These are phyloP conservation scores for Bettongia penicillata DNA, from an alignment of 2,113 vertebrate genomes.

Conservation along the genomic window DNA sequence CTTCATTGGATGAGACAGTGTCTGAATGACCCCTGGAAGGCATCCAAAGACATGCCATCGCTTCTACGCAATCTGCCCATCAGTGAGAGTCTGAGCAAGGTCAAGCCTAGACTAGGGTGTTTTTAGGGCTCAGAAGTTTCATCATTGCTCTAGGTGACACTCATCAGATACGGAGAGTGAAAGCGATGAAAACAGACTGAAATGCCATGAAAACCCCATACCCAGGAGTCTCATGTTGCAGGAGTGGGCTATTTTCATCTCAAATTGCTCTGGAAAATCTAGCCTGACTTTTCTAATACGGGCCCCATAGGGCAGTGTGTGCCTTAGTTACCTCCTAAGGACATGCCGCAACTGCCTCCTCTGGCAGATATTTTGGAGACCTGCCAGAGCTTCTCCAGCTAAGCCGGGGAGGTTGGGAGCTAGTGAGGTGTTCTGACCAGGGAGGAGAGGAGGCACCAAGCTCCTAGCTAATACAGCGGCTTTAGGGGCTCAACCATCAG, in stretches of 20 bases:
- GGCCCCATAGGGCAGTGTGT: background rate
- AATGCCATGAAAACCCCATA: background rate
- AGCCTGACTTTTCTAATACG: background rate
- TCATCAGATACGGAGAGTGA: too few species aligned
- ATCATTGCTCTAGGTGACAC: background rate
- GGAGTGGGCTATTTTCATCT: background rate
- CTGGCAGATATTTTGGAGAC: accelerated
- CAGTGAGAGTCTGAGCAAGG: background rate
- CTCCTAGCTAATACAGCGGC: background rate
- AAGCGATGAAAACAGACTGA: background rate
- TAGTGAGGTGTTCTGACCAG: background rate
- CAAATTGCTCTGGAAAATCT: background rate
- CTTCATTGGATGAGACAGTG: background rate
- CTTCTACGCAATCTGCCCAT: background rate
- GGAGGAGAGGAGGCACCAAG: background rate
- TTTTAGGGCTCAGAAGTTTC: background rate
- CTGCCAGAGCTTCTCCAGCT: background rate
- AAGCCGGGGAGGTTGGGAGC: background rate
- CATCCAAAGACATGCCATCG: background rate
- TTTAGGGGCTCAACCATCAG: background rate
- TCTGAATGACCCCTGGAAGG: background rate
- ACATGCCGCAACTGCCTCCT: background rate
- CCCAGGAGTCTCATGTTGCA: background rate
- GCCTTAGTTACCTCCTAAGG: background rate
- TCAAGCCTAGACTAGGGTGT: background rate